Conservation (phyloP, 2,888 invertebrate genomes). For the Philopedon plagiatum region DNA sequence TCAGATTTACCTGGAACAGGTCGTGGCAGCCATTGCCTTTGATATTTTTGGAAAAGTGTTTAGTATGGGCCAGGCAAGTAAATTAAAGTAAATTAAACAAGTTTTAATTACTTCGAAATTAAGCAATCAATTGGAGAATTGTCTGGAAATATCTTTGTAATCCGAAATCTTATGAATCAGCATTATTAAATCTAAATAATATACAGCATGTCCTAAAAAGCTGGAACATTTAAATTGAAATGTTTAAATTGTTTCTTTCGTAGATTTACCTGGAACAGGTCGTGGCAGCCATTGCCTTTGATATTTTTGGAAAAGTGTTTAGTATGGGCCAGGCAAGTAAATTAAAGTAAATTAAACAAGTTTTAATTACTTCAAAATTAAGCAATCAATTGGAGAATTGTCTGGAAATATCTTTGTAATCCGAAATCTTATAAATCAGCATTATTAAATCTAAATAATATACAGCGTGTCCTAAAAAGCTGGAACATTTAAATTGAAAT, state of each 20-base stretch:
- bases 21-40: conserved; percentile 15
- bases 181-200: too few relatives aligned
- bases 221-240: conserved; percentile 40
- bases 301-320: conserved; percentile 32
- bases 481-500: conserved; percentile 40
- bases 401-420: too few relatives aligned
- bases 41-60: conserved; percentile 31
- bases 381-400: background rate
- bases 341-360: conserved; percentile 27
- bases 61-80: conserved; percentile 1
- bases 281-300: conserved; percentile 16
- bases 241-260: conserved; percentile 35
- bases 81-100: conserved; percentile 28
- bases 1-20: conserved; percentile 20
- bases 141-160: too few relatives aligned
- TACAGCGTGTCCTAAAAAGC: too few relatives aligned
- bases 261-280: conserved; percentile 20
- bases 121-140: background rate
- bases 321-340: background rate
- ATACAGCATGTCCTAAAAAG: too few relatives aligned
- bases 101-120: conserved; percentile 9
- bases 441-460: too few relatives aligned
- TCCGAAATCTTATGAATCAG: too few relatives aligned
- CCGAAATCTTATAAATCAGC: too few relatives aligned
- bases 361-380: conserved; percentile 11